phyloP scores from a whole-genome alignment of 2,797 vertebrate species.

The Channallabes apus region DNA sequence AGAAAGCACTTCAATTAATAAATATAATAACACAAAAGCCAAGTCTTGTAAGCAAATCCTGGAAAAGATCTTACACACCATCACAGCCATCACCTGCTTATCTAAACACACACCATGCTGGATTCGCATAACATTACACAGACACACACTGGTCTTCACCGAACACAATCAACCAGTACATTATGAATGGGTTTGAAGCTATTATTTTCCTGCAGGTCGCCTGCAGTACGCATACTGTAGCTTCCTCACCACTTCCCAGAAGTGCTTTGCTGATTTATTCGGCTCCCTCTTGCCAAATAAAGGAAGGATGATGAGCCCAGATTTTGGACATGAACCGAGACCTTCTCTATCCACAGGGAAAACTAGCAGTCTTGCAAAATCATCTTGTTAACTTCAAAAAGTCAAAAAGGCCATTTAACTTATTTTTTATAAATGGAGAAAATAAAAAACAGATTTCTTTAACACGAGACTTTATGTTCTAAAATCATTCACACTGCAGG shows the following conservation, averaged over 20 bases:
- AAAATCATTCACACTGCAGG: background rate
- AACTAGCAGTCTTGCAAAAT: background rate
- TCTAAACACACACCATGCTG: constrained; percentile 31
- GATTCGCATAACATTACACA: constrained; percentile 35
- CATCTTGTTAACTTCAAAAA: background rate
- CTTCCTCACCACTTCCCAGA: constrained; percentile 37
- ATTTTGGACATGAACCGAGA: constrained; percentile 33
- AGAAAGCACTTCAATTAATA: background rate
- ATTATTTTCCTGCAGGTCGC: constrained; percentile 30
- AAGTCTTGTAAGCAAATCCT: background rate
- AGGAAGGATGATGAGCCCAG: constrained; percentile 44
- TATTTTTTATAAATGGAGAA: background rate
- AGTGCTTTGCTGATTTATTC: constrained; percentile 41
- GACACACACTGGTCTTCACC: constrained; percentile 24
- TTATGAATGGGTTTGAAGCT: background rate
- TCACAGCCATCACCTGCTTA: background rate
- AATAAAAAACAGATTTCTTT: background rate
- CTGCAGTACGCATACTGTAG: constrained; percentile 27
- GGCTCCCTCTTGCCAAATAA: constrained; percentile 30
- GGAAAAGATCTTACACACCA: constrained; percentile 3
- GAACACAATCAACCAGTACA: background rate
- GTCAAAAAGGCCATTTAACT: background rate
- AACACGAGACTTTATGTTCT: background rate
- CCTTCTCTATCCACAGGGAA: background rate
- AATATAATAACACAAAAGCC: background rate